Base-by-base conservation (phyloP, 1,140 invertebrate species). In the Psilanteris sp. region DNA sequence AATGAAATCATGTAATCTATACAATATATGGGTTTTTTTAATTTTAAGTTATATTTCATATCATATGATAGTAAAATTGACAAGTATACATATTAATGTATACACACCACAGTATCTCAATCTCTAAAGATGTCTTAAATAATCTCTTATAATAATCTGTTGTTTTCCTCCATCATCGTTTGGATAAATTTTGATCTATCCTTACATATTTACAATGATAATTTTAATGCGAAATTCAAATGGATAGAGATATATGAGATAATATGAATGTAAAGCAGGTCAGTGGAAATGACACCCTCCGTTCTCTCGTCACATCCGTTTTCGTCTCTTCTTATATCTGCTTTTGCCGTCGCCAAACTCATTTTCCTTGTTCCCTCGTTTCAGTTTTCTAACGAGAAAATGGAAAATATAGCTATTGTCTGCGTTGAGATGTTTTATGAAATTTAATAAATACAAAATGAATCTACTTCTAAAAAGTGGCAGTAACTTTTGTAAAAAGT, bases 371-470 rank as follows among this genome's bases (percentile, higher is more conserved):
- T 77, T 78, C 76, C 55, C 62, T 72, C 31, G 46, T 50, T 50
- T 64, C 46, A 55, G 67, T 80, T 67, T 54, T 68, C 66, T 68
- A 71, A 77, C 78, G 77, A 82, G 83, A 86, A 88, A 88, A 88
- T 86, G 84, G 83, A 86, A 86, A 82, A 84, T 84, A 85, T 81
- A 79, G 70, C 77, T 79, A 83, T 85, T 81, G 79, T 84, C 79
- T 77, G 79, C 70, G 62, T 39, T 64, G 77, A 72, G 67, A 80
- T 83, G 81, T 81, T 88, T 87, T 86, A 87, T 87, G 80, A 87
- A 87, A 88, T 87, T 87, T 87, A 87, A 87, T 88, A 87, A 87
- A 85, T 87, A 87, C 82, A 81, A 84, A 84, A 88, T 87, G 85
- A 87, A 86, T 87, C 82, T 84, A 76, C 77, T 64, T 44, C 37